Percentiles rank a stretch among this genome's conserved stretches.
phyloP scores from a whole-genome alignment of 1,140 invertebrate genomes.

The Glossosoma conforme region DNA sequence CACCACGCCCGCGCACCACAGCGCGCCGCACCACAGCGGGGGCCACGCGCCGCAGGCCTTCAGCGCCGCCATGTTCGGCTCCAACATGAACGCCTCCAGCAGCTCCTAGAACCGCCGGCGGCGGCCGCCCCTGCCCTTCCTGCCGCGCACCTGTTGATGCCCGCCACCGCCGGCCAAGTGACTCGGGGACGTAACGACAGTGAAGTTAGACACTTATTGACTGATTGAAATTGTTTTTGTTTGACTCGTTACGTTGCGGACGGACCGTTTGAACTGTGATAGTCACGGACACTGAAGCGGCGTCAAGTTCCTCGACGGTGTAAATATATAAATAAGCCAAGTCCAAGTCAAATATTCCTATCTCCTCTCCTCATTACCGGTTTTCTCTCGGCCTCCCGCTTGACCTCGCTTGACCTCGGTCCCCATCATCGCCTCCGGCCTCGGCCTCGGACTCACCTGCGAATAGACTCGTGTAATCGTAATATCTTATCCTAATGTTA shows the following conservation, averaged over 20 bases:
- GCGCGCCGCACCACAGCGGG: constrained; percentile 16
- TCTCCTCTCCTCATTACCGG: constrained; percentile 26
- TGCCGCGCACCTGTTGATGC: constrained; percentile 31
- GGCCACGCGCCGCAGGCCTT: constrained; percentile 36
- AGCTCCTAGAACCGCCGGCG: constrained; percentile 39
- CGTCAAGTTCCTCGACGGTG: constrained; percentile 28
- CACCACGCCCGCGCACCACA: constrained; percentile 10
- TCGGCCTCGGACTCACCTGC: constrained; percentile 16
- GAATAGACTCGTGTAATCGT: constrained; percentile 22
- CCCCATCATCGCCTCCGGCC: constrained; percentile 22
- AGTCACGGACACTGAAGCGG: constrained; percentile 26
- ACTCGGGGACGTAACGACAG: constrained; percentile 5
- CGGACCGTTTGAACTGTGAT: constrained; percentile 26
- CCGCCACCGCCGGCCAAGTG: not conserved
- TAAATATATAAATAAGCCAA: constrained; percentile 18
- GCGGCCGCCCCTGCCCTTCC: constrained; percentile 44
- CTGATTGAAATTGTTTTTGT: constrained; percentile 30
- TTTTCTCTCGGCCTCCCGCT: constrained; percentile 28
- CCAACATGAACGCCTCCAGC: constrained; percentile 33
- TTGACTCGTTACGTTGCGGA: constrained; percentile 24
- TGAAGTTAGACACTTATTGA: constrained; percentile 4
- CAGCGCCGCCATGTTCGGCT: constrained; percentile 42
- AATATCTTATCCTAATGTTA: constrained; percentile 19
- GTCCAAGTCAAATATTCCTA: constrained; percentile 27
- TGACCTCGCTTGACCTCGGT: constrained; percentile 20